Percentiles rank a stretch among this genome's conserved stretches.
phyloP scores from a whole-genome alignment of 2,113 vertebrate species.

The Sula dactylatra region DNA sequence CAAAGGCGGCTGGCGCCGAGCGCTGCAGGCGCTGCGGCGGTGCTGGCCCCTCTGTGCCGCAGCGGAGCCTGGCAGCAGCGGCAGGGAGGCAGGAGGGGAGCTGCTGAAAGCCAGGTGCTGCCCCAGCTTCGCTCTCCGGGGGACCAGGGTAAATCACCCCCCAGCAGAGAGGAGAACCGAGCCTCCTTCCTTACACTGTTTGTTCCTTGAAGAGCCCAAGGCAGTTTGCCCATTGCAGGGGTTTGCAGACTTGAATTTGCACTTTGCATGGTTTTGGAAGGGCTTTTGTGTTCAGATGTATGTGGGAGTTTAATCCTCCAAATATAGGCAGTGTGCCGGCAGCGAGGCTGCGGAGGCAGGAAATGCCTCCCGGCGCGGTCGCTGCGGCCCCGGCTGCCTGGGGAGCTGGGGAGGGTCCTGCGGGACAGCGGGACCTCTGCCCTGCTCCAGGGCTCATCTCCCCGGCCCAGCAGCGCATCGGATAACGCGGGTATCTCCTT shows the following conservation, averaged over 20 bases:
- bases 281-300: background rate
- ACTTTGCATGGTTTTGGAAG: background rate
- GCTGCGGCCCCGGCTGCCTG: fast-evolving
- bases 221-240: too few relatives aligned
- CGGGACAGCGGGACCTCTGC: background rate
- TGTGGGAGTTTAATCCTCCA: background rate
- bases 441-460: background rate
- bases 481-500: fast-evolving
- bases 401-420: background rate
- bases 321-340: fast-evolving
- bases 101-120: background rate
- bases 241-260: background rate
- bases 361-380: fast-evolving
- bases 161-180: fast-evolving
- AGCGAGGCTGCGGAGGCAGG: fast-evolving
- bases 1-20: background rate
- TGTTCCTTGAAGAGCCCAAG: fast-evolving
- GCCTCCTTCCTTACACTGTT: background rate
- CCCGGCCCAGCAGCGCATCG: fast-evolving
- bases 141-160: background rate
- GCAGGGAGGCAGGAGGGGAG: background rate
- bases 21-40: too few relatives aligned
- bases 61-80: background rate
- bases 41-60: background rate
- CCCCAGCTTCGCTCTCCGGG: background rate